phyloP scores from a whole-genome alignment of 2,797 vertebrate genomes.

The Halcyon smyrnensis region DNA sequence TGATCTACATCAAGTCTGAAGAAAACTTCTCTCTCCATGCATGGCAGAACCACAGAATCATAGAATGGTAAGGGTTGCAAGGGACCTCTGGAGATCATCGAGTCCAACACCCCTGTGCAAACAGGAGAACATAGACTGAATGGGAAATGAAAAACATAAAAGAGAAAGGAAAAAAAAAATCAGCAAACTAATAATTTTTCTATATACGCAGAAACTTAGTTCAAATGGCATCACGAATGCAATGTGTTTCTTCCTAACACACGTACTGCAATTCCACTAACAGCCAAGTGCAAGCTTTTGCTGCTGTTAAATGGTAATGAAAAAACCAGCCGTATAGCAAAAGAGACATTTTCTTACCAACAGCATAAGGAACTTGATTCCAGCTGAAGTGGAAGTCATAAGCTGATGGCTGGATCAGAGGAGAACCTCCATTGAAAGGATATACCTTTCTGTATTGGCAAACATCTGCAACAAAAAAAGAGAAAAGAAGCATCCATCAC shows the following conservation, averaged over 20 bases:
- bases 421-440: constrained; percentile 93
- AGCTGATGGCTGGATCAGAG: constrained; percentile 92
- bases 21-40: not conserved
- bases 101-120: no score
- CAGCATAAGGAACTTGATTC: constrained; percentile 97
- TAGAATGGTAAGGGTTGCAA: no score
- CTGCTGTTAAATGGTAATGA: not conserved
- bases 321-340: not conserved
- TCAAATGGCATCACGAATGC: not conserved
- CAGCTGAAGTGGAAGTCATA: constrained; percentile 98
- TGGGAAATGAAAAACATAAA: not conserved
- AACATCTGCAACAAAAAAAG: constrained; percentile 81
- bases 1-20: not conserved
- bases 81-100: no score
- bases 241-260: not conserved
- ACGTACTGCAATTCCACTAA: not conserved
- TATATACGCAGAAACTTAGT: not conserved
- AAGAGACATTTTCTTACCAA: constrained; percentile 84
- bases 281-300: not conserved
- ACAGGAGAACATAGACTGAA: not conserved
- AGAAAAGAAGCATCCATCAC: not conserved
- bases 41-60: not conserved
- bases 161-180: not conserved
- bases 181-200: not conserved
- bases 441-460: constrained; percentile 97